Conservation (phyloP, 2,888 invertebrate species). For the Salticus scenicus region DNA sequence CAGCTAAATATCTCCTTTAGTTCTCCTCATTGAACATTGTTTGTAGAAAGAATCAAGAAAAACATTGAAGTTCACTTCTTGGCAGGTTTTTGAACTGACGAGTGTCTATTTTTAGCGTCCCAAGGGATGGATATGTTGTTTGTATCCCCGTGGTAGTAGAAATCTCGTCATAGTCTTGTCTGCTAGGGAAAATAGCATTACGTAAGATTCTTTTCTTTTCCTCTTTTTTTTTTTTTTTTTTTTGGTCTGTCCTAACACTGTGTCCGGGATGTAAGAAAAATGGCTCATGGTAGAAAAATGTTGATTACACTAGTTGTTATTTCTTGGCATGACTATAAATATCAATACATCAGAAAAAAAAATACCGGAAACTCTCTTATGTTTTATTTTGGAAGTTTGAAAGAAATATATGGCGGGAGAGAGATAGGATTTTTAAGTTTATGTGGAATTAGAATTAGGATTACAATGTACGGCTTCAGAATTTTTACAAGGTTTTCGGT, state of each 20-base stretch:
- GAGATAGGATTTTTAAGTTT: too few relatives aligned
- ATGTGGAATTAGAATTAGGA: too few relatives aligned
- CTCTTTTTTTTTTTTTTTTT: too few relatives aligned
- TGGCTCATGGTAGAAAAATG: background rate
- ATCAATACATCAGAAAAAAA: too few relatives aligned
- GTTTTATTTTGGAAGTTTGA: too few relatives aligned
- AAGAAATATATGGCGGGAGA: too few relatives aligned
- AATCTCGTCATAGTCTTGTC: background rate
- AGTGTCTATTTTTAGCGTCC: background rate
- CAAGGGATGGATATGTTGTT: background rate
- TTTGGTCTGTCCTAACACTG: too few relatives aligned
- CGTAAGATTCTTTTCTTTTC: background rate
- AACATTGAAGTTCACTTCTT: constrained; percentile 3
- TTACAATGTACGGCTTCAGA: too few relatives aligned
- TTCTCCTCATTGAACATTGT: background rate
- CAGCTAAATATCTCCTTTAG: background rate
- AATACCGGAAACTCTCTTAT: too few relatives aligned
- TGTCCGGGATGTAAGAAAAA: background rate
- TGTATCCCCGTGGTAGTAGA: background rate
- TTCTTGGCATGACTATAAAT: background rate
- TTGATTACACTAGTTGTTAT: background rate
- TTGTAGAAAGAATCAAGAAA: background rate
- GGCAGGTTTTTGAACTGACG: constrained; percentile 5
- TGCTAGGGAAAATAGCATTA: background rate
- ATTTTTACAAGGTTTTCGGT: too few relatives aligned